Evolutionary conservation across 2,888 invertebrate genomes (phyloP).

Genomic region (Tipula unca): DNA sequence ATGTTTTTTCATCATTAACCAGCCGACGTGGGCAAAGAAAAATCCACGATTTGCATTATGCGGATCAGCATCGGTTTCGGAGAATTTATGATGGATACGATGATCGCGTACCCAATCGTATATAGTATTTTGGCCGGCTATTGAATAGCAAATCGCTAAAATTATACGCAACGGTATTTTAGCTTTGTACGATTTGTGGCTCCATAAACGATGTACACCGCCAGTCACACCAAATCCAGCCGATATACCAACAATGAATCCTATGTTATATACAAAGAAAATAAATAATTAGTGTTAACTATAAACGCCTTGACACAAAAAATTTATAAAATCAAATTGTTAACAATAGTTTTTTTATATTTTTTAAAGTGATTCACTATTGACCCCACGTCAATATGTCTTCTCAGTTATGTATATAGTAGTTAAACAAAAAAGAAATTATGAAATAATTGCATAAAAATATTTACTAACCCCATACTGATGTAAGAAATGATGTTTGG

Average conservation of each 20-base stretch:
- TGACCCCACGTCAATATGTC: not conserved
- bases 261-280: no score
- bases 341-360: no score
- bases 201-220: constrained; percentile 60
- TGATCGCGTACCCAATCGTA: constrained; percentile 82
- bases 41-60: constrained; percentile 76
- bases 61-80: constrained; percentile 76
- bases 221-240: constrained; percentile 61
- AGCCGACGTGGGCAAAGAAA: constrained; percentile 88
- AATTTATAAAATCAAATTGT: not conserved
- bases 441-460: not conserved
- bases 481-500: constrained; percentile 23
- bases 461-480: constrained; percentile 36
- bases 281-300: no score
- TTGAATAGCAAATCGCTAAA: constrained; percentile 51
- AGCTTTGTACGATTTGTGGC: constrained; percentile 59
- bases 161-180: constrained; percentile 51
- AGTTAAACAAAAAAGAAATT: not conserved
- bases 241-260: constrained; percentile 45
- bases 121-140: constrained; percentile 70
- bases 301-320: not conserved
- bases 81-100: constrained; percentile 72
- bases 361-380: not conserved
- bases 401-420: not conserved
- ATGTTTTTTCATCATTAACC: constrained; percentile 85